Base-by-base conservation (phyloP, 2,113 vertebrate genomes). In the Rhadina sibilatrix region DNA sequence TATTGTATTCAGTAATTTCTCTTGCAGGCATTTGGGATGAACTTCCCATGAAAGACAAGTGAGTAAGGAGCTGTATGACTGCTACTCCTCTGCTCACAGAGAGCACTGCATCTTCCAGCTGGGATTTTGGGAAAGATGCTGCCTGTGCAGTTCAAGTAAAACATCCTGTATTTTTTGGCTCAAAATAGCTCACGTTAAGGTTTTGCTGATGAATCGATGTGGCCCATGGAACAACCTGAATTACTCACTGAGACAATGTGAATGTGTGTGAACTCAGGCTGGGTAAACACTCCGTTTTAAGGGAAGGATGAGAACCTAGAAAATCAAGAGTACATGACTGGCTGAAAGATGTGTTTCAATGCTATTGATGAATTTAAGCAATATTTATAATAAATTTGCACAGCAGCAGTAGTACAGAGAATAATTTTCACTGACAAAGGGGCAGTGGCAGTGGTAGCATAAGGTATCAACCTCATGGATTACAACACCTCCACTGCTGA, bases 161-260 rank as follows among this genome's bases (percentile, higher is more conserved):
- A 95, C 76, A 88, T 91, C 95, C 92, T 95, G 96, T 95, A 80
- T 83, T 37, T 95, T 93, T 90, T 59, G 71, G 59, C 66, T 85
- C 28, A 7, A 33, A 94, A 90, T 64, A 90, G 72, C 68, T 80
- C 88, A n/a, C 0, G 0, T 60, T 90, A 83, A 68, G n/a, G 4
- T 91, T 88, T 83, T 83, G 92, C 76, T 92, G 85, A 89, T 81
- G 88, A 93, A 69, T 70, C 4, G 1, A 53, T 4, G 8, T 53
- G 63, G 37, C 70, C 71, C 46, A 3, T 1, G 4, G n/a, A 82
- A 37, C 28, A 74, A 91, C 74, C 77, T 89, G 89, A 47, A 7
- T 93, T 94, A 83, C 78, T 93, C 81, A 69, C 57, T 10, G 84
- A 31, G 59, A 22, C 33, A 8, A 1, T 1, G 16, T 40, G 83